Evolutionary conservation across 2,888 invertebrate genomes (phyloP), one percentile per base, ranked within the genome.

Genomic region (Tetropium fuscum): DNA sequence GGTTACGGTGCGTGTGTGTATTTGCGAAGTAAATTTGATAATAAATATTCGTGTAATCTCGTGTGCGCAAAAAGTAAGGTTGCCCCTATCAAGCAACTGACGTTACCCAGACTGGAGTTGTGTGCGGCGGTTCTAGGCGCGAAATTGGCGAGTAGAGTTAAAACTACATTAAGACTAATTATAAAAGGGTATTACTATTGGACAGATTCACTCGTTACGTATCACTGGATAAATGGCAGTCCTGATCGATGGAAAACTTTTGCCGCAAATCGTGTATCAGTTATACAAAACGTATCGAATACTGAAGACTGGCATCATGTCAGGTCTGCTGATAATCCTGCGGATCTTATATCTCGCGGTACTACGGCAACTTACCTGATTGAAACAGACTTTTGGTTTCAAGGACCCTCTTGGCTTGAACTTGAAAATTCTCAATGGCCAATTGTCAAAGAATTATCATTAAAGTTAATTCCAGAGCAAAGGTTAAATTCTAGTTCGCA

Each of bases 221-320:
- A 36, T 13, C 15, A 36, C 16, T 63, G 65, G 64, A 32, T 67
- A 36, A 32, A 57, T 15, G 20, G 27, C n/a, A 19, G 11, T 18
- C 48, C 64, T 10, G 25, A 53, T 15, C 22, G 13, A 6, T 67
- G 59, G 57, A 48, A 63, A 40, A 55, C 40, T 3, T 68, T 38
- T 40, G 56, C 64, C 10, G 60, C 61, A 7, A 61, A 68, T 45
- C 20, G 63, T 20, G 58, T 68, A 5, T 10, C 55, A 15, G 36
- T 56, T 7, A 66, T 68, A 10, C 47, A 47, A 18, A 2, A 13
- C 0, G 10, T 47, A 10, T 16, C 47, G 0, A 19, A 32, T 25
- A 3, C 2, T 2, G 3, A 32, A 3, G 18, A 30, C 1, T 32
- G 47, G 32, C 16, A 32, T 7, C 47, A 47, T 8, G 30, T 47